phyloP scores from a whole-genome alignment of 2,113 vertebrate genomes.

The Silurus meridionalis region DNA sequence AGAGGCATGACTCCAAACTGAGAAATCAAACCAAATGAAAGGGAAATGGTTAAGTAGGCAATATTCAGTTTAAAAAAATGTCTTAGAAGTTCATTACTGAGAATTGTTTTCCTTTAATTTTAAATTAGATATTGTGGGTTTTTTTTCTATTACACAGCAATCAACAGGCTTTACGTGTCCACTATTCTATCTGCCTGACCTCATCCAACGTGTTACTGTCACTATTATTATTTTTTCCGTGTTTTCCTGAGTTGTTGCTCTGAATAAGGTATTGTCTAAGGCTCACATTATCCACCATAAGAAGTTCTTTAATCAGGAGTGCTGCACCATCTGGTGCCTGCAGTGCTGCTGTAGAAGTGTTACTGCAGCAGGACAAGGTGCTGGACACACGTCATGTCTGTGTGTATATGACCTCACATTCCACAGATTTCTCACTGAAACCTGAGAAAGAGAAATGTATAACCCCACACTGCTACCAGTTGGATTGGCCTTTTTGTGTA shows the following conservation, averaged over 20 bases:
- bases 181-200: not conserved
- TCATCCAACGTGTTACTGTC: not conserved
- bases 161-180: not conserved
- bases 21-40: conserved; percentile 38
- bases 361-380: not conserved
- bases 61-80: not conserved
- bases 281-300: not conserved
- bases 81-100: not conserved
- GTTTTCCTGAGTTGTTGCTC: not conserved
- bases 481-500: conserved; percentile 43
- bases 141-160: not conserved
- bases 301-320: not conserved
- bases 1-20: conserved; percentile 82
- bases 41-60: not conserved
- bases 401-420: conserved; percentile 60
- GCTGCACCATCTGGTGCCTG: conserved; percentile 5
- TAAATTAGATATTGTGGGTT: not conserved
- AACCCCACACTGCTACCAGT: conserved; percentile 46
- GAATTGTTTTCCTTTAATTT: not conserved
- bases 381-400: conserved; percentile 25
- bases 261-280: not conserved
- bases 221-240: not conserved
- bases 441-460: conserved; percentile 49
- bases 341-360: not conserved
- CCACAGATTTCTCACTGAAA: conserved; percentile 56